A percentile compares a stretch with the other conserved stretches of the same genome.
Evolutionary conservation across 2,113 vertebrate species (phyloP).

Genomic region (Siphamia tubifer): DNA sequence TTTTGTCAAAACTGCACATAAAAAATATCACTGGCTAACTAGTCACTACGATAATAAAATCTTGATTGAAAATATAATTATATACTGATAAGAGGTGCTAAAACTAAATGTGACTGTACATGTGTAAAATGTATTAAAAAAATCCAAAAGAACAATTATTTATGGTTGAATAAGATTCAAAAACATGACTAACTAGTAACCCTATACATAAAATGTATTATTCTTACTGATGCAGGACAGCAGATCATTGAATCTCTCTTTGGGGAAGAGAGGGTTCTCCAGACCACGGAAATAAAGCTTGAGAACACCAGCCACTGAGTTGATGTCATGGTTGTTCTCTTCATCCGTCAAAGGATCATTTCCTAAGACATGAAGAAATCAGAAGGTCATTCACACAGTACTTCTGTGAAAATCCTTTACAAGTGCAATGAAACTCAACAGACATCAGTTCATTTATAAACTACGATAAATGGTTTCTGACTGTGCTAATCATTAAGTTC

Average conservation of each 20-base stretch:
- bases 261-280: constrained; percentile 98
- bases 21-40: too few species aligned
- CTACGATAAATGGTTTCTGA: neutral
- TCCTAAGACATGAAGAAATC: constrained; percentile 78
- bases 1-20: too few species aligned
- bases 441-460: too few species aligned
- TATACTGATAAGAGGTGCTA: too few species aligned
- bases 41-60: too few species aligned
- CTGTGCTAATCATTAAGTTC: neutral
- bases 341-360: constrained; percentile 96
- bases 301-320: constrained; percentile 96
- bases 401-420: neutral
- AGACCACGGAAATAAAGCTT: constrained; percentile 98
- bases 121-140: too few species aligned
- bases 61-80: too few species aligned
- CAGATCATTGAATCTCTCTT: constrained; percentile 98
- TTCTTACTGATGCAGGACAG: constrained; percentile 96
- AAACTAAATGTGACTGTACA: too few species aligned
- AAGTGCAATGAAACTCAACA: too few species aligned
- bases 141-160: too few species aligned
- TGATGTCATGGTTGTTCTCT: constrained; percentile 97
- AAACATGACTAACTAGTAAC: too few species aligned
- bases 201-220: neutral
- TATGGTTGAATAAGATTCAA: too few species aligned
- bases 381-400: constrained; percentile 17